phyloP scores from a whole-genome alignment of 2,113 vertebrate genomes.

The Oncorhynchus gorbuscha region DNA sequence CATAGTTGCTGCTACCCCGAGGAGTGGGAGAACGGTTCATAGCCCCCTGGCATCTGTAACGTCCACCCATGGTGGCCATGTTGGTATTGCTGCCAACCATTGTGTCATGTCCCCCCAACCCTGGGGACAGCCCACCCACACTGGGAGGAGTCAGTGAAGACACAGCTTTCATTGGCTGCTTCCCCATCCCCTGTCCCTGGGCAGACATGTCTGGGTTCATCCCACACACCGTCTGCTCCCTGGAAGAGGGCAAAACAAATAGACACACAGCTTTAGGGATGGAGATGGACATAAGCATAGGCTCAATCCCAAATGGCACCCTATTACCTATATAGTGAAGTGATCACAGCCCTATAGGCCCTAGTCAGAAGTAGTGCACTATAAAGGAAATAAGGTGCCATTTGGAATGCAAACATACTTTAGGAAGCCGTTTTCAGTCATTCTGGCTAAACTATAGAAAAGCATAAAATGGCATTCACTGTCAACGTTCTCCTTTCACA shows the following conservation, averaged over 20 bases:
- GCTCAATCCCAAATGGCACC: no score
- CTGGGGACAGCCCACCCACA: constrained; percentile 66
- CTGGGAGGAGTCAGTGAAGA: constrained; percentile 82
- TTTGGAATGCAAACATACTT: no score
- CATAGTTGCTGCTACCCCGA: constrained; percentile 85
- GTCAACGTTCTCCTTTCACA: no score
- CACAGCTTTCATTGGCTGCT: constrained; percentile 75
- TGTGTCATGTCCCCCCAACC: constrained; percentile 81
- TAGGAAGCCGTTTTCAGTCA: no score
- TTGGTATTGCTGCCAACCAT: constrained; percentile 85
- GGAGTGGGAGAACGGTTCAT: constrained; percentile 80
- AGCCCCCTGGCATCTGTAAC: constrained; percentile 80
- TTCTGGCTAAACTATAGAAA: no score
- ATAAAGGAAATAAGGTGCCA: no score
- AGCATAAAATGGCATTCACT: no score
- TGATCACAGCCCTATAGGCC: no score
- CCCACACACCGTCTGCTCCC: constrained; percentile 86
- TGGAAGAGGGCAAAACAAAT: constrained; percentile 46
- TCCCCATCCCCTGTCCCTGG: constrained; percentile 48
- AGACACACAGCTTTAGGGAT: background rate
- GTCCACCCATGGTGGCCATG: constrained; percentile 75
- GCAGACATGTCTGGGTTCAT: constrained; percentile 78
- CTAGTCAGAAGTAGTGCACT: no score
- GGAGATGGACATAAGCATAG: background rate
- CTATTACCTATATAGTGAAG: no score